Conservation (phyloP, 2,797 vertebrate genomes). For the Austrolebias charrua region DNA sequence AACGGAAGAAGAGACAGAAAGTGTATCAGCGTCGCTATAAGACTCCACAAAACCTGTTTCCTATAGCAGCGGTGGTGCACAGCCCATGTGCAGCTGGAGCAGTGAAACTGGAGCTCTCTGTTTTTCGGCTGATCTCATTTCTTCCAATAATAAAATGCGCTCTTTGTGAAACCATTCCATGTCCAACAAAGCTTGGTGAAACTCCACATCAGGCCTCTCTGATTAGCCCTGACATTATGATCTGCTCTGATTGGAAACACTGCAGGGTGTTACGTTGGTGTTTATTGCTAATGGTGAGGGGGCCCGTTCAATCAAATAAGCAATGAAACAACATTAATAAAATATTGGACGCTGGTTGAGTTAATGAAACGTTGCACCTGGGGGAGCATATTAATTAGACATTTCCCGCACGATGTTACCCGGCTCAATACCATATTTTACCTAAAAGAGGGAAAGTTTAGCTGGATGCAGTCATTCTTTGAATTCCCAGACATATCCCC, state of each 20-base stretch:
- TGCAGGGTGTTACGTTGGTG: conserved; percentile 3
- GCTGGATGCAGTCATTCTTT: conserved; percentile 43
- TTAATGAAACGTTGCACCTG: conserved; percentile 1
- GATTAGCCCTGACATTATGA: conserved; percentile 17
- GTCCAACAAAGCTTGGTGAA: conserved; percentile 17
- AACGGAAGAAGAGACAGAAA: not conserved
- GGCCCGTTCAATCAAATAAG: not conserved
- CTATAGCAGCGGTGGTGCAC: conserved; percentile 8
- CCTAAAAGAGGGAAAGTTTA: conserved; percentile 6
- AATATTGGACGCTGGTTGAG: conserved; percentile 7
- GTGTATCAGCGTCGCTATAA: not conserved
- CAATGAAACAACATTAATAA: not conserved
- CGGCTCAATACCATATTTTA: not conserved
- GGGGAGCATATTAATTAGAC: conserved; percentile 9
- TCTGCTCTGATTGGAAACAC: conserved; percentile 15
- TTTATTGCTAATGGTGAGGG: not conserved
- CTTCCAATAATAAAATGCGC: conserved; percentile 51
- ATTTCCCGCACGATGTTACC: conserved; percentile 15
- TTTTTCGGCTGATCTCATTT: conserved; percentile 46
- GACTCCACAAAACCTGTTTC: conserved; percentile 20
- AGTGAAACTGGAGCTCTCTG: conserved; percentile 26
- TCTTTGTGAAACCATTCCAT: conserved; percentile 29
- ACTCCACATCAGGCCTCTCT: conserved; percentile 19
- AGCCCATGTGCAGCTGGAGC: conserved; percentile 8
- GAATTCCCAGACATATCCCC: conserved; percentile 72